A percentile compares a stretch with the other conserved stretches of the same genome.
Evolutionary conservation across 2,113 vertebrate species (phyloP).

Genomic region (Cephalopholis sonnerati): DNA sequence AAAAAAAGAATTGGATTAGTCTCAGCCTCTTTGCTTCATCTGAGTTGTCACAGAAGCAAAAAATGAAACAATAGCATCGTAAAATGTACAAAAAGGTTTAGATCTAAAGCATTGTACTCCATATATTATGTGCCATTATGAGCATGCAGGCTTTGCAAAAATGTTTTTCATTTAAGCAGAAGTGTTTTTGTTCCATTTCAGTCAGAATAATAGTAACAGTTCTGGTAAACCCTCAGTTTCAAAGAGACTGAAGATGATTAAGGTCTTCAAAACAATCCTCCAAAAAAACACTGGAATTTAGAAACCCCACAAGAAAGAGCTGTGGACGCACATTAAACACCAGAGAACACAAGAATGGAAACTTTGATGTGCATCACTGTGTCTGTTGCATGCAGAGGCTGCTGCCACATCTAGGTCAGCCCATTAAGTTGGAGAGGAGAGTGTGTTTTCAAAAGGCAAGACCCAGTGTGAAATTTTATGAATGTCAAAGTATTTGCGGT

Average conservation of each 20-base stretch:
- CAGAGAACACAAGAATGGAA: slow-evolving; percentile 20
- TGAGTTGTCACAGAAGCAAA: background rate
- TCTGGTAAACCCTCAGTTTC: slow-evolving; percentile 26
- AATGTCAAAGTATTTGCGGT: slow-evolving; percentile 17
- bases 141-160: no score
- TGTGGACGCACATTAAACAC: slow-evolving; percentile 27
- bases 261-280: slow-evolving; percentile 36
- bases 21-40: background rate
- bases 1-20: background rate
- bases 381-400: slow-evolving; percentile 17
- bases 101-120: background rate
- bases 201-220: background rate
- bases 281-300: slow-evolving; percentile 45
- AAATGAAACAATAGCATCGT: background rate
- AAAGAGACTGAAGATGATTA: slow-evolving; percentile 46
- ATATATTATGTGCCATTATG: background rate
- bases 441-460: slow-evolving; percentile 7
- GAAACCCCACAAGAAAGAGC: slow-evolving; percentile 46
- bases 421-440: background rate
- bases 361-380: slow-evolving; percentile 43
- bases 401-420: slow-evolving; percentile 31
- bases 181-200: slow-evolving; percentile 24
- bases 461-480: background rate
- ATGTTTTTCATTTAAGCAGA: background rate
- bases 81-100: background rate